Evolutionary conservation across 2,888 invertebrate species (phyloP).

Genomic region (Sesamia inferens): DNA sequence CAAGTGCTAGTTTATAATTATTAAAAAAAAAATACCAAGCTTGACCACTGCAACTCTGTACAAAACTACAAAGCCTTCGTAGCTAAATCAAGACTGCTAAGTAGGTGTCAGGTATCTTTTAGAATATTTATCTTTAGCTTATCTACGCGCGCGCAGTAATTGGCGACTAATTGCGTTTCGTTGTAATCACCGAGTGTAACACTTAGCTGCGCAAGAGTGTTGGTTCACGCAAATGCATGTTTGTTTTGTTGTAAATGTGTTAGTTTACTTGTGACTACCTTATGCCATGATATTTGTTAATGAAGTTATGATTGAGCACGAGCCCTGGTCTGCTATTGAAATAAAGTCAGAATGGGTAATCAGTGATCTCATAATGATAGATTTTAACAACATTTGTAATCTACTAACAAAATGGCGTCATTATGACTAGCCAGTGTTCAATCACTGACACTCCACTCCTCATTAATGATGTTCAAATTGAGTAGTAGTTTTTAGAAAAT

Average conservation of each 20-base stretch:
- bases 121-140: slow-evolving; percentile 83
- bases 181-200: slow-evolving; percentile 82
- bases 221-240: slow-evolving; percentile 64
- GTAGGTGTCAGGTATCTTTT: slow-evolving; percentile 83
- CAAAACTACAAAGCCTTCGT: slow-evolving; percentile 13
- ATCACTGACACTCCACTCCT: too few species aligned
- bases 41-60: slow-evolving; percentile 29
- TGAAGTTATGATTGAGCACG: background rate
- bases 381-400: too few species aligned
- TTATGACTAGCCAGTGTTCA: too few species aligned
- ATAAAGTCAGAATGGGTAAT: too few species aligned
- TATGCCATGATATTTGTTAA: background rate
- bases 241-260: slow-evolving; percentile 62
- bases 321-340: too few species aligned
- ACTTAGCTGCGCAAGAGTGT: slow-evolving; percentile 66
- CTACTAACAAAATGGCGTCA: too few species aligned
- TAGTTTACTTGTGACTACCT: slow-evolving; percentile 45
- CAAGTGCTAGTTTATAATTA: too few species aligned
- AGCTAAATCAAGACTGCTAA: slow-evolving; percentile 65
- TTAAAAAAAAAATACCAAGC: too few species aligned
- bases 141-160: slow-evolving; percentile 78
- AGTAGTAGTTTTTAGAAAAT: too few species aligned
- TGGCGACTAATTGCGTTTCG: slow-evolving; percentile 87
- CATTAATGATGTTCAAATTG: too few species aligned
- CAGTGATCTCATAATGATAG: too few species aligned